These are phyloP conservation scores for Copidosoma aretas DNA, from an alignment of 2,888 invertebrate genomes.

Conservation along the genomic window DNA sequence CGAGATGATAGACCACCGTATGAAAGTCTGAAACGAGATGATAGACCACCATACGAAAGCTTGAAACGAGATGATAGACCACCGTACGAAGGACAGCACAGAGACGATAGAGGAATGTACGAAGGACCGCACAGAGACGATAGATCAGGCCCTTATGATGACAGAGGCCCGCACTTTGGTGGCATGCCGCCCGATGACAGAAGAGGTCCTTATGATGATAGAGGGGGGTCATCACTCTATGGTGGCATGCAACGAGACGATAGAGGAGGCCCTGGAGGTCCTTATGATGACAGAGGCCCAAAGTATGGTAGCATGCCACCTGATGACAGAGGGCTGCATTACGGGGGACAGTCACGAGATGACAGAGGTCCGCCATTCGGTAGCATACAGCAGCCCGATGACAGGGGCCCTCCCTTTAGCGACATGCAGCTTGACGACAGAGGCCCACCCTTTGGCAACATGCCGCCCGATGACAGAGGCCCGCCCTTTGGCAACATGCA, in stretches of 20 bases:
- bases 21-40: too few species aligned
- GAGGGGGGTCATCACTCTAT: not conserved
- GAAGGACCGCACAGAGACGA: not conserved
- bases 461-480: not conserved
- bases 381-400: slow-evolving; percentile 9
- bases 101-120: too few species aligned
- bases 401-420: not conserved
- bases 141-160: too few species aligned
- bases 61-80: too few species aligned
- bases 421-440: not conserved
- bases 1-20: too few species aligned
- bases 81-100: too few species aligned
- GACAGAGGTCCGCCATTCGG: slow-evolving; percentile 49
- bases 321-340: slow-evolving; percentile 5
- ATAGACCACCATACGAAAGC: too few species aligned
- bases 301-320: too few species aligned
- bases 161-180: slow-evolving; percentile 3
- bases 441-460: not conserved
- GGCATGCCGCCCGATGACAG: not conserved
- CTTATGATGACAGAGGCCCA: slow-evolving; percentile 7
- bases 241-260: not conserved
- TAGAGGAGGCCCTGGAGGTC: too few species aligned
- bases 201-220: too few species aligned
- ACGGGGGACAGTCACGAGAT: too few species aligned
- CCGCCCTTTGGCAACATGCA: not conserved